Evolutionary conservation across 2,888 invertebrate species (phyloP).

Genomic region (Antheraea assamensis): DNA sequence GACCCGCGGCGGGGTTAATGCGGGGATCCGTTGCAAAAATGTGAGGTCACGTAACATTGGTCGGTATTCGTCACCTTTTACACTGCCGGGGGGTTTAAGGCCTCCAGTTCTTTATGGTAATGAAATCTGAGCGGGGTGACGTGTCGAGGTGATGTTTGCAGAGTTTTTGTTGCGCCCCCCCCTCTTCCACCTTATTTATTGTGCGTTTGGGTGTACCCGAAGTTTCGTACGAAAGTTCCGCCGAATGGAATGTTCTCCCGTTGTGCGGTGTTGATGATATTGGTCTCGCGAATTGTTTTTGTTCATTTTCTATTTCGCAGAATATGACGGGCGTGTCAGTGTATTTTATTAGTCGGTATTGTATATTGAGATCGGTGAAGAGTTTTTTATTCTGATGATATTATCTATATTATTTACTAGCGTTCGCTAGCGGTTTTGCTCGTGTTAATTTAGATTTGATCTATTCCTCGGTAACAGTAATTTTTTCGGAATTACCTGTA

Average conservation of each 20-base stretch:
- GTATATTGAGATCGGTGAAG: slow-evolving; percentile 21
- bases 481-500: no score
- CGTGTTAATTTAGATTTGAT: no score
- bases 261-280: slow-evolving; percentile 64
- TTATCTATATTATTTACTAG: not conserved
- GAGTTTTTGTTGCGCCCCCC: slow-evolving; percentile 79
- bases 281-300: slow-evolving; percentile 53
- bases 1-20: slow-evolving; percentile 26
- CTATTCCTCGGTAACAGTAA: no score
- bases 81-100: slow-evolving; percentile 81
- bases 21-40: slow-evolving; percentile 33
- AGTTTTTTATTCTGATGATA: not conserved
- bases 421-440: no score
- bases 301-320: slow-evolving; percentile 50
- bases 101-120: slow-evolving; percentile 82
- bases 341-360: slow-evolving; percentile 12
- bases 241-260: slow-evolving; percentile 70
- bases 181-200: slow-evolving; percentile 72
- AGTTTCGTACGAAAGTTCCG: slow-evolving; percentile 61
- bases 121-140: slow-evolving; percentile 83
- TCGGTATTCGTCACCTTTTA: slow-evolving; percentile 78
- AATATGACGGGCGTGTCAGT: slow-evolving; percentile 19
- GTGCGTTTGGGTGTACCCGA: slow-evolving; percentile 75
- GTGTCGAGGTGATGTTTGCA: slow-evolving; percentile 78
- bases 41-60: slow-evolving; percentile 48